A percentile compares a stretch with the other conserved stretches of the same genome.
These are phyloP conservation scores for Antrozous pallidus DNA, from an alignment of 2,797 vertebrate genomes.

Conservation along the genomic window DNA sequence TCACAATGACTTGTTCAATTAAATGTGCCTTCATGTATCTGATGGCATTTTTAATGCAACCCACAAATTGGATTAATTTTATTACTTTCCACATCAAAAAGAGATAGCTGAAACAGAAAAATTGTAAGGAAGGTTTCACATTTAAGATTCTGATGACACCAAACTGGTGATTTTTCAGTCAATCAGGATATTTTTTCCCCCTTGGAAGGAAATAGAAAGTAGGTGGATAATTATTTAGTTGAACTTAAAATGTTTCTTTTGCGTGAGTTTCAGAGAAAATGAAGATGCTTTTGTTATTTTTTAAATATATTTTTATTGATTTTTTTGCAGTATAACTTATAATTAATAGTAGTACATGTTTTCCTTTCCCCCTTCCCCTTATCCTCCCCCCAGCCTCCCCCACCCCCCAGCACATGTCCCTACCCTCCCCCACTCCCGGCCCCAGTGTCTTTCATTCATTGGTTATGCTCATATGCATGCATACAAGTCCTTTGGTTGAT, in stretches of 20 bases:
- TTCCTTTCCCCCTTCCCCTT: too few relatives aligned
- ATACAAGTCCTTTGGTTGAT: too few relatives aligned
- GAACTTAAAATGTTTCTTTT: slow-evolving; percentile 78
- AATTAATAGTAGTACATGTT: too few relatives aligned
- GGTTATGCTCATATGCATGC: too few relatives aligned
- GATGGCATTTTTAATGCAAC: slow-evolving; percentile 44
- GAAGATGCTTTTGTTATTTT: slow-evolving; percentile 74
- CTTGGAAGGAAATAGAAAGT: slow-evolving; percentile 73
- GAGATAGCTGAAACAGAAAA: slow-evolving; percentile 15
- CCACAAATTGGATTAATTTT: slow-evolving; percentile 17
- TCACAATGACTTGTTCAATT: neutral
- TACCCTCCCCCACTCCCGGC: too few relatives aligned
- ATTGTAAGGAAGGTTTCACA: slow-evolving; percentile 40
- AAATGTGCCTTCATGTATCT: neutral
- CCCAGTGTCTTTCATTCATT: too few relatives aligned
- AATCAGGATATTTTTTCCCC: slow-evolving; percentile 55
- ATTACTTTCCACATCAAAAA: slow-evolving; percentile 14
- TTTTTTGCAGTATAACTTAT: too few relatives aligned
- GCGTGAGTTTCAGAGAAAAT: slow-evolving; percentile 78
- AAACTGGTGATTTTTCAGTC: slow-evolving; percentile 78
- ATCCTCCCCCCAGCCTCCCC: too few relatives aligned
- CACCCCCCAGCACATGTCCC: too few relatives aligned
- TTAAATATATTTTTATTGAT: too few relatives aligned
- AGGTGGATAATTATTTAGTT: slow-evolving; percentile 78
- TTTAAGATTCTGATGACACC: slow-evolving; percentile 68